phyloP scores from a whole-genome alignment of 2,113 vertebrate species.

The Camelus dromedarius region DNA sequence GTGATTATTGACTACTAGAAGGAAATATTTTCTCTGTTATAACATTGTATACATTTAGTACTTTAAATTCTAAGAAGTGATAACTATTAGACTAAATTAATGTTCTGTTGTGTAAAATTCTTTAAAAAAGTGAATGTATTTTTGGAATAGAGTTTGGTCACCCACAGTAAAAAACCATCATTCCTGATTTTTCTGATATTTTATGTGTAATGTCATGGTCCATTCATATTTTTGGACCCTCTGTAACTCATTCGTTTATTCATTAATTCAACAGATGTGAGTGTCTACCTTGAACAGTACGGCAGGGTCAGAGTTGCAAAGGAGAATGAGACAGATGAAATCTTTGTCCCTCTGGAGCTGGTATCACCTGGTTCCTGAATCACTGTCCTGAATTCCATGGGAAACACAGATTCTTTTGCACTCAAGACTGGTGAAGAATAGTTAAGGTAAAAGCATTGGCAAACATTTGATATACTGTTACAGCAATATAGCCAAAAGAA shows the following conservation, averaged over 20 bases:
- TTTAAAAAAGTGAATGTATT: neutral
- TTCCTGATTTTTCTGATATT: slow-evolving; percentile 26
- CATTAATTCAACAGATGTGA: neutral
- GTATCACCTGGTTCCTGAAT: neutral
- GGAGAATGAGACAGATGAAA: neutral
- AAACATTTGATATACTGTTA: neutral
- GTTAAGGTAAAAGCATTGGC: neutral
- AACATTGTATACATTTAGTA: neutral
- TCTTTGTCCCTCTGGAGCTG: neutral
- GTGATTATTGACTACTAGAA: neutral
- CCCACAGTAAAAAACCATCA: neutral
- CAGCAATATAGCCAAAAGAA: neutral
- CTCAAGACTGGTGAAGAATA: neutral
- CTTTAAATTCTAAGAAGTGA: neutral
- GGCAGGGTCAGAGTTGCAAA: neutral
- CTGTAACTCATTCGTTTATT: neutral
- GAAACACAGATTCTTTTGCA: neutral
- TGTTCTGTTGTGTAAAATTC: neutral
- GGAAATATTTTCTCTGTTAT: neutral
- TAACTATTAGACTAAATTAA: neutral
- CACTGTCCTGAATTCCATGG: neutral
- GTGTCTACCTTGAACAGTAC: neutral
- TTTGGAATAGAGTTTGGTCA: neutral
- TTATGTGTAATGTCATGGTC: neutral
- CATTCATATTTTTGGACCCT: neutral